phyloP scores from a whole-genome alignment of 92 coral and sea anemone genomes.

The Epizoanthus scotinus region DNA sequence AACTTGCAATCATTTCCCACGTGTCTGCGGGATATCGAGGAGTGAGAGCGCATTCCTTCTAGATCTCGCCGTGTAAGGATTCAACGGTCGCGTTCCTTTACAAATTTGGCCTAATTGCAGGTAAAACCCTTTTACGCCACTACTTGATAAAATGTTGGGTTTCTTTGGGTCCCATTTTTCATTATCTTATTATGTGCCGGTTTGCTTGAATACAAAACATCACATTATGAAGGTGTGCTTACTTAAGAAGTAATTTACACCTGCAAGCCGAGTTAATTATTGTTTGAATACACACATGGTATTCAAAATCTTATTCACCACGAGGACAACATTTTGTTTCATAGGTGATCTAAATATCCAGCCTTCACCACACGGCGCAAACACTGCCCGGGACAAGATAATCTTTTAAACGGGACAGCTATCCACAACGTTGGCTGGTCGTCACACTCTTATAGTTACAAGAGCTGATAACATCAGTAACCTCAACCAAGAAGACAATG shows the following conservation, averaged over 20 bases:
- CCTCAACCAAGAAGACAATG: constrained; percentile 28
- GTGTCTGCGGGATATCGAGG: constrained; percentile 64
- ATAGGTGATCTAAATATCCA: constrained; percentile 16
- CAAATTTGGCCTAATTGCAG: constrained; percentile 50
- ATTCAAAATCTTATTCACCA: constrained; percentile 42
- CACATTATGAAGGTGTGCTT: constrained; percentile 77
- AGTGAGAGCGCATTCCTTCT: constrained; percentile 19
- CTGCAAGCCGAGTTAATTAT: constrained; percentile 73
- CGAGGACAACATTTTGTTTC: constrained; percentile 46
- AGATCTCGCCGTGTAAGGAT: constrained; percentile 9
- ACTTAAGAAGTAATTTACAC: constrained; percentile 72
- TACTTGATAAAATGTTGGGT: constrained; percentile 46
- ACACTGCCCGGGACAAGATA: constrained; percentile 2
- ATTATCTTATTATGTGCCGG: constrained; percentile 51
- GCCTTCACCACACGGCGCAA: constrained; percentile 13
- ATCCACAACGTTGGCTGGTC: background rate
- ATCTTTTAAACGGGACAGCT: background rate
- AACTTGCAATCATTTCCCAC: constrained; percentile 68
- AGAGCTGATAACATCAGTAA: constrained; percentile 32
- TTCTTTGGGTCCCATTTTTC: constrained; percentile 50
- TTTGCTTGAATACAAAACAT: constrained; percentile 66
- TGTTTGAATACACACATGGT: constrained; percentile 76
- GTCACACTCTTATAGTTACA: constrained; percentile 22
- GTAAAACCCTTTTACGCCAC: constrained; percentile 50
- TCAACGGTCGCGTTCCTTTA: constrained; percentile 33